A percentile compares a stretch with the other conserved stretches of the same genome.
Conservation (phyloP, 2,797 vertebrate species). For the Melanotaenia trifasciata region DNA sequence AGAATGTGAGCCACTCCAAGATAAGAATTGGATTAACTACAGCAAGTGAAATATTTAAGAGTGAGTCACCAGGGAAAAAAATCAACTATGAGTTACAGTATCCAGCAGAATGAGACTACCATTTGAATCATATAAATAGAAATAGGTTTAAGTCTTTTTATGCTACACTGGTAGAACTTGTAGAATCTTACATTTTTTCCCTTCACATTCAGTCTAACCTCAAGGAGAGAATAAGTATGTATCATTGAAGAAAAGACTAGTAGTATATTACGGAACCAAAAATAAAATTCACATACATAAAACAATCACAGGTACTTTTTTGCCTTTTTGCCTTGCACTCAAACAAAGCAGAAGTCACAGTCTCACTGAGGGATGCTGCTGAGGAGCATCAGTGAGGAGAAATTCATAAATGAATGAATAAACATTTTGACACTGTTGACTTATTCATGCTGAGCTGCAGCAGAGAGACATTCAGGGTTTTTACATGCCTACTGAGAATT, state of each 20-base stretch:
- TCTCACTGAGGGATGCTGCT: slow-evolving; percentile 24
- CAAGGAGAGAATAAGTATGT: neutral
- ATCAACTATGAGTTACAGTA: slow-evolving; percentile 10
- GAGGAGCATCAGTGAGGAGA: slow-evolving; percentile 44
- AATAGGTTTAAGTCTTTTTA: slow-evolving; percentile 19
- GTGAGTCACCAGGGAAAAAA: slow-evolving; percentile 34
- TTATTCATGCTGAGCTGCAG: slow-evolving; percentile 79
- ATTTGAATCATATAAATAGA: slow-evolving; percentile 13
- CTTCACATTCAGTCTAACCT: neutral
- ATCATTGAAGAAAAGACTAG: neutral
- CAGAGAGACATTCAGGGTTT: slow-evolving; percentile 67
- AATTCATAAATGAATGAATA: slow-evolving; percentile 81
- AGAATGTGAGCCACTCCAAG: slow-evolving; percentile 46
- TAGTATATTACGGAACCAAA: slow-evolving; percentile 1
- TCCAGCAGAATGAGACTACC: slow-evolving; percentile 15
- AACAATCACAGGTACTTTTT: slow-evolving; percentile 18
- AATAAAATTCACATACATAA: neutral
- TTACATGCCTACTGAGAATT: slow-evolving; percentile 64
- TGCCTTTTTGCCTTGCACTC: slow-evolving; percentile 33
- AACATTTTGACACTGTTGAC: slow-evolving; percentile 78
- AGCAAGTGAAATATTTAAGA: slow-evolving; percentile 37
- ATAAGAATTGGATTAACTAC: slow-evolving; percentile 41
- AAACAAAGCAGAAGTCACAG: slow-evolving; percentile 41
- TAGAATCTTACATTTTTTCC: too few species aligned
- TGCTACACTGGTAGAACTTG: neutral